Evolutionary conservation across 2,888 invertebrate species (phyloP), one percentile per base, ranked within the genome.

Genomic region (Agrilus cyanescens): DNA sequence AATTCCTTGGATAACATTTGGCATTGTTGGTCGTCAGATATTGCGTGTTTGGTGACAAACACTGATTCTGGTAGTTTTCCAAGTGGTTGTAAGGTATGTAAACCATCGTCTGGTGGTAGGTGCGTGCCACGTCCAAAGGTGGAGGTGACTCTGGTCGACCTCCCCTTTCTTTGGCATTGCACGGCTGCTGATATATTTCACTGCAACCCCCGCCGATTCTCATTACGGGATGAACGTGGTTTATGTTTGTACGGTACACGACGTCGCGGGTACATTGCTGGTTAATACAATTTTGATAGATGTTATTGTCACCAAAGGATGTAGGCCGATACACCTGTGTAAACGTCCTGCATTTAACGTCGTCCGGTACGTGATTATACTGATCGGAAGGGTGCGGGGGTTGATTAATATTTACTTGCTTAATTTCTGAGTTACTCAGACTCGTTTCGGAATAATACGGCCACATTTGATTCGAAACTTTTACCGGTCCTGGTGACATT

Each of bases 91-190:
- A 82, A 1, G 82, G 82, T 53, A 82, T 78, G 49, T 82, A 74
- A 34, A 76, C 72, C 63, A 82, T 74, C 1, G 81, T 75, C 59
- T 82, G 80, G 49, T 82, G 80, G 57, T 79, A 79, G 50, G 71
- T 76, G 30, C 78, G 69, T 0, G 66, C 62, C 38, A 67, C 54
- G 41, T 68, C 68, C 45, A 81, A 72, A 0, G 82, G 82, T 1
- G 82, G 81, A 5, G 82, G 82, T 0, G 82, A 82, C 60, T 80
- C 78, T 0, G 82, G 80, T 14, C 81, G 67, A 2, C 74, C 70
- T 46, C 66, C 70, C 38, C 68, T 65, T 31, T 65, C 66, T 56
- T 49, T 42, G 34, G 58, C 52, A 4, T 65, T 60, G 18, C 62
- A 43, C 12, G 61, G 56, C 46, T 62, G 63, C 42, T 65, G 65